Conservation (phyloP, 2,113 vertebrate species). For the Channa maculata region DNA sequence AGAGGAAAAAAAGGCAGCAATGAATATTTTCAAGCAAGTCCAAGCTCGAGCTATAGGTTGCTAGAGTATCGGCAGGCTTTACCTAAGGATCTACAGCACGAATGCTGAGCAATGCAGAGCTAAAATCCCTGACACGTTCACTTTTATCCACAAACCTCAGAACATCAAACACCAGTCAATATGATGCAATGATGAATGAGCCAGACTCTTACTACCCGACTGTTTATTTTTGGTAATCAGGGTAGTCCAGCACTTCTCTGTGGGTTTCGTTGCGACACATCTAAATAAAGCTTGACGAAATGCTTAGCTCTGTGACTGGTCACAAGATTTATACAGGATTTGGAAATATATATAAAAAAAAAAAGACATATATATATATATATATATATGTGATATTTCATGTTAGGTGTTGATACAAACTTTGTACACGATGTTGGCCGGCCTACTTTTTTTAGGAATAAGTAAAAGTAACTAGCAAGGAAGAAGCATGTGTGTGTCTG, state of each 20-base stretch:
- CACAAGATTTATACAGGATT: slow-evolving; percentile 44
- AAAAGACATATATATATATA: slow-evolving; percentile 21
- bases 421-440: slow-evolving; percentile 39
- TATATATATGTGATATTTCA: slow-evolving; percentile 45
- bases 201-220: slow-evolving; percentile 42
- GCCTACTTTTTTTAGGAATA: slow-evolving; percentile 37
- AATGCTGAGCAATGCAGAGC: slow-evolving; percentile 41
- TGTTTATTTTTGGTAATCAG: slow-evolving; percentile 79
- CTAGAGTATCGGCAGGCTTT: no score
- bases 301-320: slow-evolving; percentile 48
- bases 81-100: neutral
- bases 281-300: slow-evolving; percentile 66
- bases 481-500: neutral
- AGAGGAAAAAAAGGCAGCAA: no score
- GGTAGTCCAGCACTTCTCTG: slow-evolving; percentile 32
- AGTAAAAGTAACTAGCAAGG: slow-evolving; percentile 55
- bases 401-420: slow-evolving; percentile 55
- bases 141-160: slow-evolving; percentile 34
- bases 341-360: slow-evolving; percentile 23
- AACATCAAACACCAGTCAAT: slow-evolving; percentile 58
- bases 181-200: slow-evolving; percentile 71
- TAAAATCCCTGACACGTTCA: slow-evolving; percentile 45
- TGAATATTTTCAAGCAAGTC: no score
- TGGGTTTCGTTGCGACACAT: slow-evolving; percentile 48
- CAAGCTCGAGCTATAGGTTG: no score